These are phyloP conservation scores for Cottoperca gobio DNA, from an alignment of 2,797 vertebrate genomes.

Conservation along the genomic window DNA sequence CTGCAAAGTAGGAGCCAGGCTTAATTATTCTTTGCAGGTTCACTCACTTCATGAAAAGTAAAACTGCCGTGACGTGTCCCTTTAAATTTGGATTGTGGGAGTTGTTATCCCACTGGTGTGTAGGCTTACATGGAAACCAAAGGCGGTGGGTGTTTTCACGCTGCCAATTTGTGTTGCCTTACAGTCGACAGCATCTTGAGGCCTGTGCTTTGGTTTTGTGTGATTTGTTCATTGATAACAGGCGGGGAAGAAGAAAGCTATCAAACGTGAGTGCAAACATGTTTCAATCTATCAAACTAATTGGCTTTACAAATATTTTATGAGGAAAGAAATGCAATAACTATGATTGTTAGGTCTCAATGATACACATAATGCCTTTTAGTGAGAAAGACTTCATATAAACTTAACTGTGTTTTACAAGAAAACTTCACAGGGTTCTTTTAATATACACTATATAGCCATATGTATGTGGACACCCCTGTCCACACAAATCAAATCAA, in stretches of 20 bases:
- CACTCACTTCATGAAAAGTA: slow-evolving; percentile 1
- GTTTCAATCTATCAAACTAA: not conserved
- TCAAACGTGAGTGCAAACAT: not conserved
- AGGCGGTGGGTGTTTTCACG: no score
- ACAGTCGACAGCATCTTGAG: not conserved
- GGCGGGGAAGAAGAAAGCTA: not conserved
- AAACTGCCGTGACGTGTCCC: not conserved
- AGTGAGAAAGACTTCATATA: not conserved
- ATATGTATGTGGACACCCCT: not conserved
- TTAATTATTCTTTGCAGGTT: slow-evolving; percentile 34
- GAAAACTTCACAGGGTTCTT: not conserved
- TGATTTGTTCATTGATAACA: not conserved
- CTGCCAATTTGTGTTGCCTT: not conserved
- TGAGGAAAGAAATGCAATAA: not conserved
- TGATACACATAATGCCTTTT: not conserved
- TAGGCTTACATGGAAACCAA: no score
- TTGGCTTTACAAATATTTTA: not conserved
- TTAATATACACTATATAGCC: no score
- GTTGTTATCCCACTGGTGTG: no score
- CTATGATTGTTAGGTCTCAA: not conserved
- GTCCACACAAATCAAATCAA: no score
- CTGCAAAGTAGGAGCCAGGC: not conserved
- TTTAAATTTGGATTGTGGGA: not conserved
- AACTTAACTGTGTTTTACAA: not conserved
- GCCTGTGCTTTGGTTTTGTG: not conserved